Evolutionary conservation across 1,140 invertebrate species (phyloP).

Genomic region (Glomeris maerens): DNA sequence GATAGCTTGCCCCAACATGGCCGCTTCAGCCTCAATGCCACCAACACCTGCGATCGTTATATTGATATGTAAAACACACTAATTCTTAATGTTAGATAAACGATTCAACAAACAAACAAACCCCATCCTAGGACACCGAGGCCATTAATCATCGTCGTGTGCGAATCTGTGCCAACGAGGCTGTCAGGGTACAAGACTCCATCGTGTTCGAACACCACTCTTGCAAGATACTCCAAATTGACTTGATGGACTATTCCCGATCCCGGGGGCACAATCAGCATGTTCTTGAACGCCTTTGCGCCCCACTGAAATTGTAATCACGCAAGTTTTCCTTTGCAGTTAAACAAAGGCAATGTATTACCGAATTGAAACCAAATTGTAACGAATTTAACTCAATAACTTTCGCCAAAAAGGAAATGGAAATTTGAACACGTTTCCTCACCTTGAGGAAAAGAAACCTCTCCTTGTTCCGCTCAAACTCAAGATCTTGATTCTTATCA

Average conservation of each 20-base stretch:
- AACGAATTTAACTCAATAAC: too few relatives aligned
- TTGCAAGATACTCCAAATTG: conserved; percentile 86
- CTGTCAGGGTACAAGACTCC: conserved; percentile 77
- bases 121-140: conserved; percentile 54
- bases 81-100: neutral
- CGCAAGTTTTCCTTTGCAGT: too few relatives aligned
- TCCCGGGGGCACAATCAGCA: conserved; percentile 94
- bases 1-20: conserved; percentile 80
- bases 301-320: conserved; percentile 87
- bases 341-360: too few relatives aligned
- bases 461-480: conserved; percentile 93
- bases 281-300: conserved; percentile 84
- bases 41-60: conserved; percentile 33
- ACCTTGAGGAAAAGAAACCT: conserved; percentile 90
- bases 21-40: conserved; percentile 46
- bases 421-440: conserved; percentile 14
- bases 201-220: conserved; percentile 75
- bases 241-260: conserved; percentile 98
- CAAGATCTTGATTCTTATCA: conserved; percentile 84
- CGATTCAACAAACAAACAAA: conserved; percentile 21
- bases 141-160: conserved; percentile 98
- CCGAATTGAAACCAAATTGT: too few relatives aligned
- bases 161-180: conserved; percentile 96
- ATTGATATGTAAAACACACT: neutral
- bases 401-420: conserved; percentile 5